A percentile compares a stretch with the other conserved stretches of the same genome.
These are phyloP conservation scores for Gryllus longicercus DNA, from an alignment of 2,888 invertebrate genomes.

Conservation along the genomic window DNA sequence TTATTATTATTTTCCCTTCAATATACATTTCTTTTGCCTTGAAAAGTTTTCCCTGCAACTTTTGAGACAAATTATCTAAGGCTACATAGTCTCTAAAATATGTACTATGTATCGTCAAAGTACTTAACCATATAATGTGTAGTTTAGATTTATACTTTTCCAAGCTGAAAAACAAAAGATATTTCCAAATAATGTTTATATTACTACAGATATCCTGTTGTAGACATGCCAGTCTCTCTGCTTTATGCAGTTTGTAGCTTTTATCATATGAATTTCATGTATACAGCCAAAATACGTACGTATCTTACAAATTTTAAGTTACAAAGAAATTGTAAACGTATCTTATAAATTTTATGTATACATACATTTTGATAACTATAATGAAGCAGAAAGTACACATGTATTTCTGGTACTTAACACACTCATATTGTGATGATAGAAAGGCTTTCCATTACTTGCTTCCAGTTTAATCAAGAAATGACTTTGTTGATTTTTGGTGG, in stretches of 20 bases:
- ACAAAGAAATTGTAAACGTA: no score
- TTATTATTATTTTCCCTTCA: neutral
- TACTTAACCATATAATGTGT: neutral
- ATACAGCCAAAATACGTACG: no score
- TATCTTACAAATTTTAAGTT: no score
- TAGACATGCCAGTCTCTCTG: neutral
- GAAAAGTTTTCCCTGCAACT: neutral
- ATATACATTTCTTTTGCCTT: neutral
- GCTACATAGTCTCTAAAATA: neutral
- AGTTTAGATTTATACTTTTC: conserved; percentile 8
- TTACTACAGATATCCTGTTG: no score
- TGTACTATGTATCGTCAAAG: neutral
- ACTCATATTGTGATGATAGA: conserved; percentile 22
- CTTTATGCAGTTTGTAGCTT: conserved; percentile 4
- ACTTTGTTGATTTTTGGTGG: conserved; percentile 21
- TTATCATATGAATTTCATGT: neutral
- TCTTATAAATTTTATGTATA: no score
- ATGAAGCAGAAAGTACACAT: no score
- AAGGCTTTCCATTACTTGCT: conserved; percentile 2
- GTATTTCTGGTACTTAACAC: conserved; percentile 27
- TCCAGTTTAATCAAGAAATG: conserved; percentile 26
- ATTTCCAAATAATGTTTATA: no score
- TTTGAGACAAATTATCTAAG: neutral
- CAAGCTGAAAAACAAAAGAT: no score
- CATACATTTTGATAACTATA: no score